phyloP scores from a whole-genome alignment of 2,888 invertebrate genomes.

The Tanaodytes sp. region DNA sequence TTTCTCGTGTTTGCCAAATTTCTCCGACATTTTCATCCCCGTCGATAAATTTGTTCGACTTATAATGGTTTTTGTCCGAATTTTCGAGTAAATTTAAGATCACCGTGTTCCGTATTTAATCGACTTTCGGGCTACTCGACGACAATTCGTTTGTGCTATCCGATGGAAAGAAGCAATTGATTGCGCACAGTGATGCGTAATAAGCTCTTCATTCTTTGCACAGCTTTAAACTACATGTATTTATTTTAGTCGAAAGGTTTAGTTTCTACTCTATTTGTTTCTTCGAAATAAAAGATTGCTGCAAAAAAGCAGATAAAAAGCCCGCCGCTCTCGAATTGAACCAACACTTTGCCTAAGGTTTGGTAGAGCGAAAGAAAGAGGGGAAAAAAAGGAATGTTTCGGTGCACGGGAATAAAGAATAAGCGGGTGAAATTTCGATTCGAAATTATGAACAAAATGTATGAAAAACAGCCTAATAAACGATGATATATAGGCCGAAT shows the following conservation, averaged over 20 bases:
- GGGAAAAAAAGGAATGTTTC: too few species aligned
- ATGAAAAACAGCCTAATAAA: too few species aligned
- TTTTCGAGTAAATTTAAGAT: slow-evolving; percentile 14
- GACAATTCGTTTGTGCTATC: slow-evolving; percentile 25
- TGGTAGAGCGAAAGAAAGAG: background rate
- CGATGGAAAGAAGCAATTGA: slow-evolving; percentile 36
- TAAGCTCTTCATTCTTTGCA: slow-evolving; percentile 32
- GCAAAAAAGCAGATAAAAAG: background rate
- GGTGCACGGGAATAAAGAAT: too few species aligned
- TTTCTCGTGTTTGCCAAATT: background rate
- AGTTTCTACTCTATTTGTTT: slow-evolving; percentile 21
- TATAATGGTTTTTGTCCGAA: too few species aligned
- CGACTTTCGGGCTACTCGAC: slow-evolving; percentile 25
- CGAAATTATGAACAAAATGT: too few species aligned
- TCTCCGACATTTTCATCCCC: too few species aligned
- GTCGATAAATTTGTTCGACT: too few species aligned
- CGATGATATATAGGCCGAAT: too few species aligned
- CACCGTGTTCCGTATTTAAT: slow-evolving; percentile 23
- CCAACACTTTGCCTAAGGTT: slow-evolving; percentile 1
- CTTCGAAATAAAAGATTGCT: slow-evolving; percentile 17
- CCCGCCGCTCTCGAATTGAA: background rate
- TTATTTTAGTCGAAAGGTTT: slow-evolving; percentile 27
- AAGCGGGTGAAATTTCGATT: too few species aligned
- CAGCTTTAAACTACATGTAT: slow-evolving; percentile 21
- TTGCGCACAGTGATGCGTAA: slow-evolving; percentile 43